phyloP scores from a whole-genome alignment of 2,113 vertebrate genomes.

The Gavialis gangeticus region DNA sequence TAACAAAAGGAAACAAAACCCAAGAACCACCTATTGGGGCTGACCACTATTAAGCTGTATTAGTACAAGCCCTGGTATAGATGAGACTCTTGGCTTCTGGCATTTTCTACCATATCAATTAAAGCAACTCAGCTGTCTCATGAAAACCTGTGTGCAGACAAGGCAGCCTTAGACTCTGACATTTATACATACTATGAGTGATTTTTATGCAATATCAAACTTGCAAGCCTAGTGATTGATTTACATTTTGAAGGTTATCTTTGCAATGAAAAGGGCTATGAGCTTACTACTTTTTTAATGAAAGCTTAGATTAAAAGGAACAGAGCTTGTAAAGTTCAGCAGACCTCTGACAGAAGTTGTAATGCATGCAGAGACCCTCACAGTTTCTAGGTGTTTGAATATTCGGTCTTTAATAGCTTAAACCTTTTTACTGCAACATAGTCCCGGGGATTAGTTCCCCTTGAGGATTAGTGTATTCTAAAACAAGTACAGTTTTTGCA shows the following conservation, averaged over 20 bases:
- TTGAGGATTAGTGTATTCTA: not conserved
- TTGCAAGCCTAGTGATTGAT: not conserved
- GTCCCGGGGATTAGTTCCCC: not conserved
- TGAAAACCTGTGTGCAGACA: not conserved
- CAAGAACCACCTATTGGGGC: not conserved
- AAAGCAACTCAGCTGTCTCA: not conserved
- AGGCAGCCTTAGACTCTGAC: not conserved
- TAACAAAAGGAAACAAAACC: not conserved
- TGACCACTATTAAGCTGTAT: not conserved
- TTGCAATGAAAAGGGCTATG: not conserved
- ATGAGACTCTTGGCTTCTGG: not conserved
- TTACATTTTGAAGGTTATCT: not conserved
- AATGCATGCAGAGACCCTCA: not conserved
- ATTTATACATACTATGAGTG: not conserved
- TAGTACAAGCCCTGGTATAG: not conserved
- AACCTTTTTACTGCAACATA: not conserved
- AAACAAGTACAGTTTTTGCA: not conserved
- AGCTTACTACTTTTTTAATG: not conserved
- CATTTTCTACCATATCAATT: not conserved
- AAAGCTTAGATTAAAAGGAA: not conserved
- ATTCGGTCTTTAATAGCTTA: not conserved
- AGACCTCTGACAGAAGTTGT: not conserved
- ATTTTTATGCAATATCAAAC: not conserved
- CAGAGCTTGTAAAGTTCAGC: not conserved
- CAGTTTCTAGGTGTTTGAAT: not conserved